Conservation (phyloP, 2,888 invertebrate species). For the Orthonevra nobilis region DNA sequence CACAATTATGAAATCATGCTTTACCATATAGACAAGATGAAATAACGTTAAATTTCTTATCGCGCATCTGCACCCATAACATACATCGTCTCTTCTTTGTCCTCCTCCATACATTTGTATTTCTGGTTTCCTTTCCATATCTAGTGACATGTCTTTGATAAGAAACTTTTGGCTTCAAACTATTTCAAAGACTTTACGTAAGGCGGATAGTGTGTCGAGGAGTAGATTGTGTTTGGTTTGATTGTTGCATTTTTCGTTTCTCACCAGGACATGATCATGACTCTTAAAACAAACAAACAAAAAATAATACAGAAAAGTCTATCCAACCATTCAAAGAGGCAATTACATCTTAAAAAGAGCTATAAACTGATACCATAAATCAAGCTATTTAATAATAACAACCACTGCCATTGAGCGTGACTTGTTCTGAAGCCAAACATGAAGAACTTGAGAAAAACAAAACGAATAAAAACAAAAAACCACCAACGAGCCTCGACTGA, state of each 20-base stretch:
- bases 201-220: constrained; percentile 35
- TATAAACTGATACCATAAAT: constrained; percentile 32
- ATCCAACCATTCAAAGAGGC: too few species aligned
- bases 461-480: constrained; percentile 10
- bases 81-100: constrained; percentile 18
- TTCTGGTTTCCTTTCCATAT: constrained; percentile 39
- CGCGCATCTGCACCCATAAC: constrained; percentile 45
- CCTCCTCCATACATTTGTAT: constrained; percentile 28
- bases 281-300: constrained; percentile 23
- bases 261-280: constrained; percentile 31
- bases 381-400: constrained; percentile 65
- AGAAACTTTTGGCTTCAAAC: constrained; percentile 45
- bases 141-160: constrained; percentile 17
- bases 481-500: constrained; percentile 8
- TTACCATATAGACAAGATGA: constrained; percentile 29
- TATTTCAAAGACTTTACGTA: constrained; percentile 14
- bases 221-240: constrained; percentile 21
- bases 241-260: not conserved
- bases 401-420: constrained; percentile 66
- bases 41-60: constrained; percentile 27
- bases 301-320: constrained; percentile 1
- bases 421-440: constrained; percentile 56
- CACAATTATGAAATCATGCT: constrained; percentile 9
- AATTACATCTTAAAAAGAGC: too few species aligned
- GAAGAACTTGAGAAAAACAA: constrained; percentile 20